Evolutionary conservation across 2,797 vertebrate species (phyloP), one percentile per base, ranked within the genome.

Genomic region (Notoglanidium macrostoma): DNA sequence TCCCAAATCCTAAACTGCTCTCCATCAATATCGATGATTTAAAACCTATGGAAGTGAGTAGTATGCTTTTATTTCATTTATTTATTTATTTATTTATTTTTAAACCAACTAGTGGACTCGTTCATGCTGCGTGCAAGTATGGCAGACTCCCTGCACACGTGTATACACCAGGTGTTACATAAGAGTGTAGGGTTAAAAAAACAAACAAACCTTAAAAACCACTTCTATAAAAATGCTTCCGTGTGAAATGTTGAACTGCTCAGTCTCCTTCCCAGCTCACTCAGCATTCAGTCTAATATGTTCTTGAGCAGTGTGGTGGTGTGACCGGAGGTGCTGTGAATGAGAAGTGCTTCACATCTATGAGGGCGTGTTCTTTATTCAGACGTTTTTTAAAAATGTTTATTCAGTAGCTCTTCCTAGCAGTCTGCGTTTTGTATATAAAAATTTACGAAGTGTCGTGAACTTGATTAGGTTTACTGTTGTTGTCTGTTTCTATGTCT

Each of bases 401-500:
- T 51, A 83, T 67, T 83, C n/a, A 14, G n/a, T 57, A 23, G 9
- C 10, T 54, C 46, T 32, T 83, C 8, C n/a, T 7, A 51, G 23
- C 35, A 63, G 57, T 12, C 35, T 61, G 23, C n/a, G 8, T 78
- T 32, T 1, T 21, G 10, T 35, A 23, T 61, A 35, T n/a, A 44
- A 59, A 59, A 65, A 11, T 17, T 23, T 59, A 26, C 55, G 61
- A 54, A 68, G 26, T 74, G 35, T 6, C 57, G 49, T 70, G 46
- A 49, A 59, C 32, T 21, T 79, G 49, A 80, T 67, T 55, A 54
- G 46, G 29, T 76, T 26, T 57, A 67, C 29, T 32, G 29, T 19
- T 87, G 49, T 84, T 40, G 15, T 73, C 4, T 70, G 87, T 72
- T 40, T 81, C 29, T 88, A 26, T 88, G 73, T 72, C 76, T 82